Base-by-base conservation (phyloP, 1,140 invertebrate species). In the Heliconius hewitsoni region DNA sequence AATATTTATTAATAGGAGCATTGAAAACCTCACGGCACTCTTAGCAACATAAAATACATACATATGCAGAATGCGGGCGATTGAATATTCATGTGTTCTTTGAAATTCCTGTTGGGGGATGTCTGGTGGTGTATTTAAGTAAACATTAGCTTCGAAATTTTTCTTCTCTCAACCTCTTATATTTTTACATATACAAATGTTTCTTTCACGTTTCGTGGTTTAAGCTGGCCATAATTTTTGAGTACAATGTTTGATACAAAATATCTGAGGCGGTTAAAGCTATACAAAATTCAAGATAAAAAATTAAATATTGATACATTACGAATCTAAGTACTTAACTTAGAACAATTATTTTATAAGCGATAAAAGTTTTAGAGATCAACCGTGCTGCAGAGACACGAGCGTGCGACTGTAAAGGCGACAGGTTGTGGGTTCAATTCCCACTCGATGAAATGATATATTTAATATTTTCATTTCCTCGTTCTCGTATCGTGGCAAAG, bases 41-140 rank as follows among this genome's bases (percentile, higher is more conserved):
- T 23, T 57, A 66, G 8, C 5, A 66, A 30, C 23, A 30, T 13
- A 66, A 57, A 46, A 23, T 55, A 55, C 9, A 66, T 66, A 66
- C 23, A 11, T 66, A 66, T 66, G 60, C n/a, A 27, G 60, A 4
- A 9, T n/a, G 27, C 60, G 27, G 60, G 23, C 23, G 60, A 66
- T 66, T 66, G 60, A 30, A 66, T 66, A 66, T 66, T 66, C 16
- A 66, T 66, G 55, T n/a, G n/a, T 60, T 27, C 55, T n/a, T 60
- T 60, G 55, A 60, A 60, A 60, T 60, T 60, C 55, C 8, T 60
- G 55, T 60, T 27, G 55, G 55, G 60, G 60, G 11, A 66, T 66
- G 60, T 30, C 60, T 66, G 60, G 60, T 16, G 60, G 60, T 66
- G 60, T 66, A 66, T 30, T 66, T 66, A 66, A 66, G 60, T 66